Base-by-base conservation (phyloP, 2,113 vertebrate species). In the Toxotes jaculatrix region DNA sequence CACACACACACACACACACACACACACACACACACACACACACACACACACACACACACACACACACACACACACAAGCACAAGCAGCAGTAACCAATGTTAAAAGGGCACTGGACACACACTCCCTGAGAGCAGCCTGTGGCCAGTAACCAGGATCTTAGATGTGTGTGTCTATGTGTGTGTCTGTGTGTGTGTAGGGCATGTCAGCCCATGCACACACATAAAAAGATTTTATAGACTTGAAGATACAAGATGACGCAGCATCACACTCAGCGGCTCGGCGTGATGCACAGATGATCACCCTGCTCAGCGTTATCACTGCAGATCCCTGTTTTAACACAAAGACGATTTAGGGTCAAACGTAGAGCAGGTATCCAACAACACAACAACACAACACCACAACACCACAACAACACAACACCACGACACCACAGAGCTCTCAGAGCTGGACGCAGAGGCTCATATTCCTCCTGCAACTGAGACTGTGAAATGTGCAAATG, bases 401-500 rank as follows among this genome's bases (percentile, higher is more conserved):
- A 27, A 27, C 27, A 27, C 27, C 27, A 27, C 27, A 27, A 27
- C 27, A 27, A 27, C 27, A 27, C 27, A 27, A 27, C 27, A 27
- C 27, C 27, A 27, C 27, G 27, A 27, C 31, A 7, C 21, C 57
- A 12, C 59, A 1, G 16, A 7, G 45, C 45, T 5, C 45, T 49
- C 45, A 17, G 51, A 61, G 56, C 17, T 3, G 1, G 21, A 60
- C 7, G 34, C 31, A 9, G 21, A 53, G 38, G 14, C 55, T 16
- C 23, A 84, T 71, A 31, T 56, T 68, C 64, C 55, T 61, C 38
- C 53, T 17, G 45, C 57, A 45, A 9, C 11, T n/a, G 45, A 34
- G 34, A 17, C 42, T 65, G 77, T 49, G 68, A 60, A 83, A 68
- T 68, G 73, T 72, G 43, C 59, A 74, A 83, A 65, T 70, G 59